Conservation (phyloP, 2,113 vertebrate genomes). For the Hippocampus mohnikei region DNA sequence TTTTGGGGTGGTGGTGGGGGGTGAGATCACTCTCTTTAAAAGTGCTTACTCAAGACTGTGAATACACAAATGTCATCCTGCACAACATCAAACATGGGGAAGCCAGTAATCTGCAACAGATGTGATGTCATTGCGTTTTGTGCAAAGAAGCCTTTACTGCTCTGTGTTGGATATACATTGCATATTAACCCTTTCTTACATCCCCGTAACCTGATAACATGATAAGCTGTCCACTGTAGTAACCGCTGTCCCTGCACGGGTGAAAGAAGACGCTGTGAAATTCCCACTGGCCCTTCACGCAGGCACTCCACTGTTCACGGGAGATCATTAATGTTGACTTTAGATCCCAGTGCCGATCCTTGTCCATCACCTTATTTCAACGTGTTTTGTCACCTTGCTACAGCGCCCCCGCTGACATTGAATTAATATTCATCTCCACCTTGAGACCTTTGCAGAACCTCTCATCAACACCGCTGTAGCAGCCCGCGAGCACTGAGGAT, state of each 20-base stretch:
- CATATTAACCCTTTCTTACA: background rate
- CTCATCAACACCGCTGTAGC: constrained; percentile 49
- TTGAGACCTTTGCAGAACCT: constrained; percentile 47
- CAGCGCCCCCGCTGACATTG: constrained; percentile 15
- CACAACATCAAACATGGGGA: no score
- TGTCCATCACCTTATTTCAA: constrained; percentile 32
- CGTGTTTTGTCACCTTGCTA: constrained; percentile 34
- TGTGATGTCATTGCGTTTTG: background rate
- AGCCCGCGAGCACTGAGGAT: constrained; percentile 18
- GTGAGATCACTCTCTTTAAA: no score
- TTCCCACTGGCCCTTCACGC: background rate
- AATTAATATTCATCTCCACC: constrained; percentile 51
- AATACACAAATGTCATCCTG: no score
- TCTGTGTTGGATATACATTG: background rate
- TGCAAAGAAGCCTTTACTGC: background rate
- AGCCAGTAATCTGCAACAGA: background rate
- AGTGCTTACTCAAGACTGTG: no score
- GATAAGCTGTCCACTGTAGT: no score
- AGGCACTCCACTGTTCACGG: background rate
- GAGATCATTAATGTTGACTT: background rate
- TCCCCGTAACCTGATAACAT: no score
- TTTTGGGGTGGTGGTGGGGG: no score
- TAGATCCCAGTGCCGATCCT: constrained; percentile 19
- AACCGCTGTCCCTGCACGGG: background rate
- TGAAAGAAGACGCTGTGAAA: background rate